Evolutionary conservation across 2,888 invertebrate species (phyloP), one percentile per base, ranked within the genome.

Genomic region (Petrolisthes cinctipes): DNA sequence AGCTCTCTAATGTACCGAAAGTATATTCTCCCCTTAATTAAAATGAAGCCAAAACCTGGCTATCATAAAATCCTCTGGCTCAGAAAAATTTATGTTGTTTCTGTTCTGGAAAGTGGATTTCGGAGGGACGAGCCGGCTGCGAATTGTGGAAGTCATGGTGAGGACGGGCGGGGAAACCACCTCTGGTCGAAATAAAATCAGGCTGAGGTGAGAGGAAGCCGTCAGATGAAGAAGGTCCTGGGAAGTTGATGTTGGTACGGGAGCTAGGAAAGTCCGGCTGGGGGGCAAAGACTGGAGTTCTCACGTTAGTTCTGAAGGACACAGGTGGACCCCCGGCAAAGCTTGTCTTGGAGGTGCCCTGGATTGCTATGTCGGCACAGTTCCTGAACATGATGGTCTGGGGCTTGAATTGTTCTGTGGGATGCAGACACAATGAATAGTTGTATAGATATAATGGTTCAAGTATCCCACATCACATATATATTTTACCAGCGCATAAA

Each of bases 351-450:
- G 79, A 83, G 14, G n/a, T 80, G 9, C 66, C 73, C 20, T 53
- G 11, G 14, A 90, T 90, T 56, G 89, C 85, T n/a, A 90, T 88
- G 89, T 90, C 90, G 4, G 90, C 90, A 51, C 89, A 89, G 84
- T 90, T 90, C 3, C 90, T 79, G 89, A 90, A 90, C 89, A 90
- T 90, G 54, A 90, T 82, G 6, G 82, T 68, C 57, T 76, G n/a
- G 14, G 90, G 89, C 82, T 89, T 83, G 78, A 89, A 90, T 79
- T 90, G 87, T 20, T 89, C 88, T 88, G 83, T 5, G 86, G 56
- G 73, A 37, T 66, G 14, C 37, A 14, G 7, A 37, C 23, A 17
- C 23, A 9, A 4, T 17, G 4, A 20, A 1, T 20, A 61, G 23
- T 5, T 61, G 57, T n/a, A 0, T 37, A 37, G 37, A 37, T 23